phyloP scores from a whole-genome alignment of 1,140 invertebrate species.

The Formica exsecta region DNA sequence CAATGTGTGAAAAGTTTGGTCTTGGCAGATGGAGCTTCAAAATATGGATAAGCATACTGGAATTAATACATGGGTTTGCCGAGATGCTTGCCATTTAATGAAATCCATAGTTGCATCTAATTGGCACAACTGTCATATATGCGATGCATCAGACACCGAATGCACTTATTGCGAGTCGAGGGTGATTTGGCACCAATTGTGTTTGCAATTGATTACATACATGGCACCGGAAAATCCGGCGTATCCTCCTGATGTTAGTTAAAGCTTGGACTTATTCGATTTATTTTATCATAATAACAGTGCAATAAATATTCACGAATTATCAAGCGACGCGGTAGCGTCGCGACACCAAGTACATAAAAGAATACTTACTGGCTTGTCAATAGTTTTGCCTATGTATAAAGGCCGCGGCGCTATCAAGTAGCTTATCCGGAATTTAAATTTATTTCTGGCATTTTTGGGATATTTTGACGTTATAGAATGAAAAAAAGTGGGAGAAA shows the following conservation, averaged over 20 bases:
- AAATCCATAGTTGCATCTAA: slow-evolving; percentile 93
- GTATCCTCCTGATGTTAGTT: slow-evolving; percentile 92
- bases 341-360: too few relatives aligned
- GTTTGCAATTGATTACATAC: slow-evolving; percentile 92
- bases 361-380: too few relatives aligned
- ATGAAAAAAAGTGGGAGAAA: neutral
- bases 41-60: slow-evolving; percentile 94
- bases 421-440: too few relatives aligned
- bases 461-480: neutral
- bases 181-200: slow-evolving; percentile 97
- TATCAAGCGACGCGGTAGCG: too few relatives aligned
- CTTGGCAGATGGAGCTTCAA: slow-evolving; percentile 95
- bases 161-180: slow-evolving; percentile 97
- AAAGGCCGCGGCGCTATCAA: too few relatives aligned
- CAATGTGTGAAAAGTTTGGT: slow-evolving; percentile 53
- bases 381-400: too few relatives aligned
- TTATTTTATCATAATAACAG: neutral
- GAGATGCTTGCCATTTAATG: slow-evolving; percentile 92
- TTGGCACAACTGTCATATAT: slow-evolving; percentile 92
- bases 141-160: slow-evolving; percentile 88
- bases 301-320: neutral
- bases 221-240: slow-evolving; percentile 91
- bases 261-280: slow-evolving; percentile 1
- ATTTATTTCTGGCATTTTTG: neutral
- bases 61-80: slow-evolving; percentile 91